Evolutionary conservation across 2,888 invertebrate genomes (phyloP).

Genomic region (Slavum lentiscoides): DNA sequence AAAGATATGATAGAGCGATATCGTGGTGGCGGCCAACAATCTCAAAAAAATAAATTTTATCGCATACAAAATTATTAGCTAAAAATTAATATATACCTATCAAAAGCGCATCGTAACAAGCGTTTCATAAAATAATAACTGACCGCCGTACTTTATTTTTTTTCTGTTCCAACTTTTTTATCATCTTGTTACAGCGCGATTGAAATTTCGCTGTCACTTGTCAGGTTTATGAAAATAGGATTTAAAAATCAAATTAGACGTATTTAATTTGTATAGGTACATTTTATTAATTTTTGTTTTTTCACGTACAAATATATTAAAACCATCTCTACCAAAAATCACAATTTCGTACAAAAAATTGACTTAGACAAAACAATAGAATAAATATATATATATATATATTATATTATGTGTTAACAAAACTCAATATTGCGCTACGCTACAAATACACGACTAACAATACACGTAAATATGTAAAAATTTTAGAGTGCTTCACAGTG

Average conservation of each 20-base stretch:
- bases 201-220: no score
- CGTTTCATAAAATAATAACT: no score
- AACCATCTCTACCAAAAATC: conserved; percentile 44
- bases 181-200: no score
- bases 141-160: no score
- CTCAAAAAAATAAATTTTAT: no score
- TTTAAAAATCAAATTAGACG: background rate
- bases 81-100: no score
- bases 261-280: conserved; percentile 4
- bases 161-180: no score
- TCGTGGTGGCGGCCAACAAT: no score
- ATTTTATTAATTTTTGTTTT: conserved; percentile 37
- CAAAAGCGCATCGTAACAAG: no score
- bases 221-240: background rate
- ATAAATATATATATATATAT: no score
- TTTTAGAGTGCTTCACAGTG: conserved; percentile 26
- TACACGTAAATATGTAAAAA: background rate
- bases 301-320: conserved; percentile 48
- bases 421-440: conserved; percentile 25
- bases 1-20: no score
- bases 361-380: conserved; percentile 20
- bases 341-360: conserved; percentile 38
- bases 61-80: no score
- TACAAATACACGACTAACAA: conserved; percentile 13
- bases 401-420: conserved; percentile 22